Evolutionary conservation across 2,888 invertebrate species (phyloP).

Genomic region (Ceraclea dissimilis): DNA sequence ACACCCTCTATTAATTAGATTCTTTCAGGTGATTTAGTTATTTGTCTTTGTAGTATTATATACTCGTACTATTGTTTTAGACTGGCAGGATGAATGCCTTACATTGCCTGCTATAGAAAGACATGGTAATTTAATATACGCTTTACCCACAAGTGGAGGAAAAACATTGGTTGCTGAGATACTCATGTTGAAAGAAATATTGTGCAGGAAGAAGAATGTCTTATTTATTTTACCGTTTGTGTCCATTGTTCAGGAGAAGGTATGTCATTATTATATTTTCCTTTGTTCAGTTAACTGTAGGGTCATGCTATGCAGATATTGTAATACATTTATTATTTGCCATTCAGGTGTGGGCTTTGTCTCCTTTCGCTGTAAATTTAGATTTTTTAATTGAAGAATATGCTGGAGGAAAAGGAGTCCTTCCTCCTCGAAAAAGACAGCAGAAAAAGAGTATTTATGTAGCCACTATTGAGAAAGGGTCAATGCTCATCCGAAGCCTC

Average conservation of each 20-base stretch:
- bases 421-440: conserved; percentile 71
- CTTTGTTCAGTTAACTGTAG: not conserved
- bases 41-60: no score
- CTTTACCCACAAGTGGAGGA: conserved; percentile 93
- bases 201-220: conserved; percentile 74
- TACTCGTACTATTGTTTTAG: conserved; percentile 47
- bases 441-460: conserved; percentile 75
- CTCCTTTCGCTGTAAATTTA: conserved; percentile 79
- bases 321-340: not conserved
- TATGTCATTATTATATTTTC: conserved; percentile 32
- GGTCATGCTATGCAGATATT: not conserved
- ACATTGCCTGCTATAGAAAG: conserved; percentile 63
- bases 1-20: no score
- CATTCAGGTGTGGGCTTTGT: conserved; percentile 66
- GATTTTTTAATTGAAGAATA: conserved; percentile 93
- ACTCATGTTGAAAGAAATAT: conserved; percentile 77
- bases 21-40: no score
- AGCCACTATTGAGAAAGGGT: conserved; percentile 92
- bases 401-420: conserved; percentile 85
- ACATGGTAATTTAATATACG: conserved; percentile 80
- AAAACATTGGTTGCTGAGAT: conserved; percentile 97
- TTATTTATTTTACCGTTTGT: conserved; percentile 91
- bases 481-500: conserved; percentile 76
- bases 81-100: conserved; percentile 93
- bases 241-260: conserved; percentile 96